A percentile compares a stretch with the other conserved stretches of the same genome.
phyloP scores from a whole-genome alignment of 2,888 invertebrate genomes.

The Muschampia staudingeri region DNA sequence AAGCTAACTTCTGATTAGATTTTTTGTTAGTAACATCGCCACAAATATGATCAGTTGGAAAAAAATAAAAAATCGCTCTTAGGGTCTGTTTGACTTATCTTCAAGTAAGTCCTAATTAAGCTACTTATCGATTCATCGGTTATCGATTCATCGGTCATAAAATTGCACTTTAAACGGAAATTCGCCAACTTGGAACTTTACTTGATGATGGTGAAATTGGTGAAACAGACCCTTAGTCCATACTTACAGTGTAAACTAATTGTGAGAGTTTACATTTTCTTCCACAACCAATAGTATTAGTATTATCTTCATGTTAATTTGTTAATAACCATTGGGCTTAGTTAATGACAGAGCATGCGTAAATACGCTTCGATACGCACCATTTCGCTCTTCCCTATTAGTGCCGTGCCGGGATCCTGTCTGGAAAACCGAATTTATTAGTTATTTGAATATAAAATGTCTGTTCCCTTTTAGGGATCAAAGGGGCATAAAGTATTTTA shows the following conservation, averaged over 20 bases:
- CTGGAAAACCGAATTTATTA: conserved; percentile 41
- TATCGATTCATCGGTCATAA: no score
- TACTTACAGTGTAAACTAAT: no score
- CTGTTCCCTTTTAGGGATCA: not conserved
- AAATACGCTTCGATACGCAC: conserved; percentile 35
- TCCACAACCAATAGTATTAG: not conserved
- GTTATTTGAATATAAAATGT: conserved; percentile 14
- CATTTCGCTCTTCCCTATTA: conserved; percentile 39
- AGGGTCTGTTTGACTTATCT: no score
- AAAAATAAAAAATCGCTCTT: no score
- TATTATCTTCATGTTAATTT: not conserved
- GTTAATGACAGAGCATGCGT: conserved; percentile 32
- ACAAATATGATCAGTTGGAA: not conserved
- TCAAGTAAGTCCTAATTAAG: no score
- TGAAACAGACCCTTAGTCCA: no score
- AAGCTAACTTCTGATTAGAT: no score
- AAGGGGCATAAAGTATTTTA: conserved; percentile 1
- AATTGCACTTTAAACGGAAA: no score
- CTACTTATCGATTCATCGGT: no score
- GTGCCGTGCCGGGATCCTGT: conserved; percentile 29
- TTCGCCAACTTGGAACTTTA: no score
- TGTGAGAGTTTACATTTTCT: no score
- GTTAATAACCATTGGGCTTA: conserved; percentile 12
- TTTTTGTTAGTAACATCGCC: not conserved
- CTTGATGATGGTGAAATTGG: no score